Evolutionary conservation across 2,797 vertebrate genomes (phyloP), one percentile per base, ranked within the genome.

Genomic region (Acipenser oxyrinchus): DNA sequence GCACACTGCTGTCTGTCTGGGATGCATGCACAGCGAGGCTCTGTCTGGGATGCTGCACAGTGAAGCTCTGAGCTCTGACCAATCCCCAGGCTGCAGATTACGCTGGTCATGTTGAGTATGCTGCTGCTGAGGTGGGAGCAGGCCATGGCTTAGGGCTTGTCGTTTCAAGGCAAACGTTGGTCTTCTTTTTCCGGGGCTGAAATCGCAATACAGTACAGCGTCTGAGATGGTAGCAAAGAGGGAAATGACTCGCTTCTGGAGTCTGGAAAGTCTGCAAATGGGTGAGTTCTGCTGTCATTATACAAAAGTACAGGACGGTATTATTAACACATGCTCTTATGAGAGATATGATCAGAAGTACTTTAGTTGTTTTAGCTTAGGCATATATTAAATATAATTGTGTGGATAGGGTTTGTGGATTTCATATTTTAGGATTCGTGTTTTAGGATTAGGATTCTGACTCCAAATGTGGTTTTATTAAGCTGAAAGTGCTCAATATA

Each of bases 251-350:
- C 79, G 85, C 4, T 90, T 90, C 69, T 90, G 89, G 89, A 91
- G 89, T 66, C 84, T 91, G 79, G 89, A 91, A 71, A 90, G 89
- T 77, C 88, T 91, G 71, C 89, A 88, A 66, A 74, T 87, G 81
- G 84, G 87, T 88, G 82, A n/a, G 76, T 86, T 9, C 12, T 58
- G n/a, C 57, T 71, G 48, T 48, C 15, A 15, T 60, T 12, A 18
- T 18, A 18, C 18, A 18, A 18, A 18, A 18, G 18, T 62, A 2
- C 13, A 49, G 8, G 8, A 49, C 51, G n/a, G 23, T 64, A 59
- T 37, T 37, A 6, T 65, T 62, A 62, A 61, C 15, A 10, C 18
- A 18, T 18, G 18, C 18, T 1, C 18, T 18, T 6, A n/a, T 18
- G 57, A 59, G 15, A 12, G 37, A 48, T 52, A 23, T 67, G 5